Conservation (phyloP, 1,140 invertebrate species). For the Diachasma alloeum region DNA sequence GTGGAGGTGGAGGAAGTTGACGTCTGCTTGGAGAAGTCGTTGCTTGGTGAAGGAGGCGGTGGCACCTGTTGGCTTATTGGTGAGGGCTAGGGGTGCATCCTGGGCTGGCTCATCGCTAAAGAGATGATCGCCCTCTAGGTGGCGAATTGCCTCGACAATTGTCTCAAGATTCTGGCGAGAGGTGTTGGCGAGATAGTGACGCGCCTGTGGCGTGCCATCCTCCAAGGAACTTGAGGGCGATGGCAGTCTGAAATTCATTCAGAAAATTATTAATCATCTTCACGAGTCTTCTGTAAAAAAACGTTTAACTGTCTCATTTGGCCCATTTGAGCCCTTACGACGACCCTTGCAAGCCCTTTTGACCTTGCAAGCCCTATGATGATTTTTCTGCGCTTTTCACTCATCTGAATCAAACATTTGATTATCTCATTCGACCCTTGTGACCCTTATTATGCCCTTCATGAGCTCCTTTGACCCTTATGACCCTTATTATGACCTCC, state of each 20-base stretch:
- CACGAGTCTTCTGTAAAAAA: not conserved
- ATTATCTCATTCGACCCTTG: too few species aligned
- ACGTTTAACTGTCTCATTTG: not conserved
- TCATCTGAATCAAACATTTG: too few species aligned
- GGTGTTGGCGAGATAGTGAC: conserved; percentile 79
- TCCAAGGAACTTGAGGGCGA: conserved; percentile 68
- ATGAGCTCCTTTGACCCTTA: too few species aligned
- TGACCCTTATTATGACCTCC: too few species aligned
- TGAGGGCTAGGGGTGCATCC: conserved; percentile 79
- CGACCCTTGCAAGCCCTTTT: too few species aligned
- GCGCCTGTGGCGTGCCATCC: conserved; percentile 64
- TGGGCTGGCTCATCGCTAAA: conserved; percentile 78
- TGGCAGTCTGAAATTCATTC: conserved; percentile 61
- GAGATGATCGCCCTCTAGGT: conserved; percentile 93
- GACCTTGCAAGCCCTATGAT: too few species aligned
- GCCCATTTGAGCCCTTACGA: too few species aligned
- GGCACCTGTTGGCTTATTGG: conserved; percentile 65
- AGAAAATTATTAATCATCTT: not conserved
- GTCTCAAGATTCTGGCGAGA: conserved; percentile 95
- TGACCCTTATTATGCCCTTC: too few species aligned
- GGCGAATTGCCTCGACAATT: conserved; percentile 96
- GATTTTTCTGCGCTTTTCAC: too few species aligned
- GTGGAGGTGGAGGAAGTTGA: conserved; percentile 72
- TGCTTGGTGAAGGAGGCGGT: conserved; percentile 24
- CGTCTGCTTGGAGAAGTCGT: conserved; percentile 68